phyloP scores from a whole-genome alignment of 2,888 invertebrate genomes.

The Drosophila fungiperda region DNA sequence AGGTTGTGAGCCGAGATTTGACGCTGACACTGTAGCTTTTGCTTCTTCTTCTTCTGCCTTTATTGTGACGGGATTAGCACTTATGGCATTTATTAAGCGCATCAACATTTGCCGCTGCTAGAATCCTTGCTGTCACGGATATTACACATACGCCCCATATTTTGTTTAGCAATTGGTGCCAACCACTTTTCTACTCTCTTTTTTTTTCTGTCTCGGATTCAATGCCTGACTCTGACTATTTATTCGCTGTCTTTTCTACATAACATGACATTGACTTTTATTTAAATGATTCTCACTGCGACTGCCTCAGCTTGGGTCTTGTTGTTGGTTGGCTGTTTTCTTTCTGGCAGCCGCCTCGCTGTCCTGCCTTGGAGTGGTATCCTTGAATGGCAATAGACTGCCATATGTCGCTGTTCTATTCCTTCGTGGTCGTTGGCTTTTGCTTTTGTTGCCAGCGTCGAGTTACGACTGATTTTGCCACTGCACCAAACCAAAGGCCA shows the following conservation, averaged over 20 bases:
- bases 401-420: slow-evolving; percentile 50
- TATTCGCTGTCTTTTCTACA: slow-evolving; percentile 75
- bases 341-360: slow-evolving; percentile 5
- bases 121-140: slow-evolving; percentile 52
- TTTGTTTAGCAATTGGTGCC: slow-evolving; percentile 37
- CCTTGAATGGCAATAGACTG: slow-evolving; percentile 70
- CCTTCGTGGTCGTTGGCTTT: slow-evolving; percentile 22
- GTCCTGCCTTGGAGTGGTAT: slow-evolving; percentile 31
- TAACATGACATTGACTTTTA: slow-evolving; percentile 80
- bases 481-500: neutral
- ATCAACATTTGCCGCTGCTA: slow-evolving; percentile 35
- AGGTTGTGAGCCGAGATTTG: slow-evolving; percentile 47
- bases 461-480: slow-evolving; percentile 24
- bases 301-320: slow-evolving; percentile 36
- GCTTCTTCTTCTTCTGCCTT: slow-evolving; percentile 4
- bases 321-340: slow-evolving; percentile 12
- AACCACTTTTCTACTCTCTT: slow-evolving; percentile 11
- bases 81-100: slow-evolving; percentile 61
- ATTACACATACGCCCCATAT: slow-evolving; percentile 69
- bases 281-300: slow-evolving; percentile 73
- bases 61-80: slow-evolving; percentile 42
- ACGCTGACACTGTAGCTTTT: slow-evolving; percentile 5
- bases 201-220: neutral
- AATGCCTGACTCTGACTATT: slow-evolving; percentile 57
- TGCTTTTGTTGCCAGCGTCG: slow-evolving; percentile 19